Evolutionary conservation across 1,140 invertebrate species (phyloP).

Genomic region (Phocides pigmalion): DNA sequence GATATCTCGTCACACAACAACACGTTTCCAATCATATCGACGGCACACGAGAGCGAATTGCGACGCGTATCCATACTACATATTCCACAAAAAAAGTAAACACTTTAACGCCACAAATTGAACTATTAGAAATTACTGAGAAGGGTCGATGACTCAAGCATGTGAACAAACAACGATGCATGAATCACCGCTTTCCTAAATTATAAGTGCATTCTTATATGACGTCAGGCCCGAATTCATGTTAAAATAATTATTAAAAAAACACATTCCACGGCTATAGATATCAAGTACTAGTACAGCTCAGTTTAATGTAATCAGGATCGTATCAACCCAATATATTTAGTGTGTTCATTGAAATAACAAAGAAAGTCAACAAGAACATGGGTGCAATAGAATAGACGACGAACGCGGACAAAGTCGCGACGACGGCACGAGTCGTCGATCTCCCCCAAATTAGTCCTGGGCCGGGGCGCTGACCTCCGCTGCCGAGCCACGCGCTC

Average conservation of each 20-base stretch:
- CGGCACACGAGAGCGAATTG: conserved; percentile 36
- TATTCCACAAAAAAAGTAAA: conserved; percentile 25
- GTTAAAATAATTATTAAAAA: background rate
- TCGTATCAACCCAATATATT: too few species aligned
- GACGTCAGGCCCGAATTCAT: conserved; percentile 5
- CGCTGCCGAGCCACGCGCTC: conserved; percentile 49
- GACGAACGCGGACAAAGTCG: conserved; percentile 75
- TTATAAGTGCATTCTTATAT: conserved; percentile 30
- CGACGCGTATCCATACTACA: conserved; percentile 9
- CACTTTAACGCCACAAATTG: conserved; percentile 23
- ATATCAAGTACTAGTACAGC: background rate
- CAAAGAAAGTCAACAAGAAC: background rate
- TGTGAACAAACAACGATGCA: conserved; percentile 5
- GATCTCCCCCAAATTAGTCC: conserved; percentile 82
- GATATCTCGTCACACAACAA: conserved; percentile 38
- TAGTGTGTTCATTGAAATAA: background rate
- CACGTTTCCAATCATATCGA: conserved; percentile 19
- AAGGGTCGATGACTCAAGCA: conserved; percentile 36
- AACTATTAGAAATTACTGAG: conserved; percentile 39
- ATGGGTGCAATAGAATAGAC: conserved; percentile 33
- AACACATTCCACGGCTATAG: background rate
- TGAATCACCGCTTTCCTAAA: conserved; percentile 42
- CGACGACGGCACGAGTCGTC: conserved; percentile 70
- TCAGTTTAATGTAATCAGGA: too few species aligned
- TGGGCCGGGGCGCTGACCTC: conserved; percentile 78